phyloP scores from a whole-genome alignment of 2,113 vertebrate genomes.

The Platanista minor region DNA sequence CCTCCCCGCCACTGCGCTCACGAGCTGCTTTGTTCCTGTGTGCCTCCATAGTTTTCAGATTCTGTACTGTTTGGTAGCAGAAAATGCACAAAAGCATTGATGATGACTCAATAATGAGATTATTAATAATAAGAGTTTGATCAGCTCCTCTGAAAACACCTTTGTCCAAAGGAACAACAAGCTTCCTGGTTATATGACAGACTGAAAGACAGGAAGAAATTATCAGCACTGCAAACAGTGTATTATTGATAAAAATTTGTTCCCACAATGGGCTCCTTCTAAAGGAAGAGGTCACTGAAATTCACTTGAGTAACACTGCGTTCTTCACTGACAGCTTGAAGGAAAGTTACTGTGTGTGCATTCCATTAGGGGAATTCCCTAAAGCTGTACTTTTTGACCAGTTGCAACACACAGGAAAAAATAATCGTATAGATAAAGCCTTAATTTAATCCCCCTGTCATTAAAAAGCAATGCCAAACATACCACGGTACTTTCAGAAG shows the following conservation, averaged over 20 bases:
- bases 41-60: constrained; percentile 14
- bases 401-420: neutral
- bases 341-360: neutral
- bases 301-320: neutral
- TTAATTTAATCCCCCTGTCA: neutral
- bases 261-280: neutral
- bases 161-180: constrained; percentile 57
- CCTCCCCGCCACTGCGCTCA: neutral
- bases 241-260: constrained; percentile 61
- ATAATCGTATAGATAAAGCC: neutral
- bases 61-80: constrained; percentile 1
- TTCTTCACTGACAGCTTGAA: constrained; percentile 3
- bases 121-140: constrained; percentile 62
- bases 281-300: constrained; percentile 38
- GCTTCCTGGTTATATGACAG: constrained; percentile 33
- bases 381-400: neutral
- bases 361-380: neutral
- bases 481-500: neutral
- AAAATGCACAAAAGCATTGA: constrained; percentile 30
- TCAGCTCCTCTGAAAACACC: constrained; percentile 43
- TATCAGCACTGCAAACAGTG: neutral
- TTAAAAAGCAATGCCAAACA: constrained; percentile 40
- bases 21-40: neutral
- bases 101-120: constrained; percentile 51
- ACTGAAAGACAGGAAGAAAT: constrained; percentile 19